Base-by-base conservation (phyloP, 2,888 invertebrate genomes). In the Stenolophus ochropezus region DNA sequence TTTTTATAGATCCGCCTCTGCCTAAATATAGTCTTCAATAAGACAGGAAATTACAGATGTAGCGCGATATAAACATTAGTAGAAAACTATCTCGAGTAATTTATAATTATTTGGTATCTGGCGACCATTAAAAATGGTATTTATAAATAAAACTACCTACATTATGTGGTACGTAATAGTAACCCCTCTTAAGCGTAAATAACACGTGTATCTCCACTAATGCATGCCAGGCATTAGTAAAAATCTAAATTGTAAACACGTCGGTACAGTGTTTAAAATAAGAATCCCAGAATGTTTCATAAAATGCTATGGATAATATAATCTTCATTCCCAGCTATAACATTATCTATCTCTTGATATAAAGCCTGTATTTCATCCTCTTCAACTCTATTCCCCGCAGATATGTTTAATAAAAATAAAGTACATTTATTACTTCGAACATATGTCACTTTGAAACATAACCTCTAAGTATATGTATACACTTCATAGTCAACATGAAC, bases 231-330 rank as follows among this genome's bases (percentile, higher is more conserved):
- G 42, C 69, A 79, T 79, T 79, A 79, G 69, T 69, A 79, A 71
- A 73, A 80, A 73, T 80, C 73, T 73, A 73, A 73, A 53, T 80
- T 80, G 56, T 80, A 80, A 80, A 80, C 80, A 80, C 42, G 42
- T 8, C 25, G 33, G 33, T 42, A 42, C 33, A n/a, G 71, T 79
- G 79, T 80, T 80, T 80, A 80, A 80, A 80, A 80, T 80, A 58
- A 53, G 58, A 80, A 58, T 80, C 80, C 16, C 42, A 20, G 56
- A 80, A 80, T 80, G 80, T 71, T 78, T 80, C 80, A 80, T 80
- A 80, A 56, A 71, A 65, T 23, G 53, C 11, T 21, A 73, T 33
- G 33, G 69, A 20, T 69, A 75, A 49, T 75, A 75, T 75, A 75
- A 75, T 53, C 71, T 33, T 16, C 23, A 75, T 33, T 8, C 33